Percentiles rank a stretch among this genome's conserved stretches.
Evolutionary conservation across 2,113 vertebrate genomes (phyloP).

Genomic region (Dicaeum eximium): DNA sequence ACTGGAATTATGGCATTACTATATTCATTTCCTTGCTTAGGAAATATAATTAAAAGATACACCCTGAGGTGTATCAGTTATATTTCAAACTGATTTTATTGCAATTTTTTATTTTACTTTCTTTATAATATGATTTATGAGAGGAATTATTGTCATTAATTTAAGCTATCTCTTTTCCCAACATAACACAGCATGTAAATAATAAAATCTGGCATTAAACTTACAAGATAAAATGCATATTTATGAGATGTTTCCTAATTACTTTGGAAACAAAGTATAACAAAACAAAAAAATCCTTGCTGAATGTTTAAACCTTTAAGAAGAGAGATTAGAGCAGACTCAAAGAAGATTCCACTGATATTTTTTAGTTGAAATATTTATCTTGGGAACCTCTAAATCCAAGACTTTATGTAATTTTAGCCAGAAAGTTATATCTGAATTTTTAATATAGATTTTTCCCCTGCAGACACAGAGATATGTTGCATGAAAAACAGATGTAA

Average conservation of each 20-base stretch:
- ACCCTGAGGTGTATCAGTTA: neutral
- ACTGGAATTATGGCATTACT: neutral
- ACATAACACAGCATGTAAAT: neutral
- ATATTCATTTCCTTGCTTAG: constrained; percentile 20
- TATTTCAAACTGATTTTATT: neutral
- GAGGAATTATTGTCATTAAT: neutral
- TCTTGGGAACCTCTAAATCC: neutral
- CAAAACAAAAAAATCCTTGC: neutral
- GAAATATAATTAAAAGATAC: constrained; percentile 14
- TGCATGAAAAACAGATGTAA: neutral
- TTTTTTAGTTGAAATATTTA: neutral
- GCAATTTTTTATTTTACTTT: neutral
- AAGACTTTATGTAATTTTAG: neutral
- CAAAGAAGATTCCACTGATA: neutral
- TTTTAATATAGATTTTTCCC: neutral
- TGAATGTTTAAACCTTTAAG: neutral
- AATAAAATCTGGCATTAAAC: neutral
- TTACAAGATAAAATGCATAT: neutral
- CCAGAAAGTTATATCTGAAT: neutral
- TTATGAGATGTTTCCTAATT: neutral
- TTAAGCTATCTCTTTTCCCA: neutral
- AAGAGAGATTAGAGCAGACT: neutral
- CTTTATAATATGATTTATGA: neutral
- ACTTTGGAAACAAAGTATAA: neutral
- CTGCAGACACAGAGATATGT: neutral